Conservation (phyloP, 2,113 vertebrate genomes). For the Actinemys pallida region DNA sequence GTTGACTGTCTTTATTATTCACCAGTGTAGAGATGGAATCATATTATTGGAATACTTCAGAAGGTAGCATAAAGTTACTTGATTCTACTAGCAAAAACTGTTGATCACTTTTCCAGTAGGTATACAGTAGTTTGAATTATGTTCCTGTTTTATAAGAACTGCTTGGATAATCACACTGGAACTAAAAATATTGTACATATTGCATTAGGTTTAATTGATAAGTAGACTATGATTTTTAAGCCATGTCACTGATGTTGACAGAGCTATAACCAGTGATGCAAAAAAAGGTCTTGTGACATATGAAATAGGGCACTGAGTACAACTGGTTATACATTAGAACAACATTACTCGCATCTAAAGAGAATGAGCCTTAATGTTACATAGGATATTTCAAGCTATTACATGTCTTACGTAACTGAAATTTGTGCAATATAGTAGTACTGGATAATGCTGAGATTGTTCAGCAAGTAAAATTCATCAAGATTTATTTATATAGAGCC, state of each 20-base stretch:
- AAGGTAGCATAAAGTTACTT: neutral
- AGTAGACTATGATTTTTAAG: neutral
- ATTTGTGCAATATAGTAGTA: neutral
- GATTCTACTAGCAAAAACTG: neutral
- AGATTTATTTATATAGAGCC: neutral
- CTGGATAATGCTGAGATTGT: neutral
- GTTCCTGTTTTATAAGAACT: neutral
- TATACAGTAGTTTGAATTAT: neutral
- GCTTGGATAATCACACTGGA: neutral
- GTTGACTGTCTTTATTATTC: neutral
- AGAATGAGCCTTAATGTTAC: neutral
- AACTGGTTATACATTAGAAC: neutral
- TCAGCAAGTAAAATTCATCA: rapidly evolving
- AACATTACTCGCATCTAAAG: neutral
- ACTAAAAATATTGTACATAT: neutral
- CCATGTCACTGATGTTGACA: neutral
- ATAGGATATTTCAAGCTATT: neutral
- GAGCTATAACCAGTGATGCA: neutral
- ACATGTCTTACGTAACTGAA: neutral
- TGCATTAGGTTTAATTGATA: neutral
- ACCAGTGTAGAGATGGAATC: neutral
- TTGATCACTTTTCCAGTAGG: neutral
- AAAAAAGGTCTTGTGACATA: neutral
- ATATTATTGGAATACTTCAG: neutral
- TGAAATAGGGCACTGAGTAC: neutral